Evolutionary conservation across 1,140 invertebrate genomes (phyloP).

Genomic region (Telenomus remus): DNA sequence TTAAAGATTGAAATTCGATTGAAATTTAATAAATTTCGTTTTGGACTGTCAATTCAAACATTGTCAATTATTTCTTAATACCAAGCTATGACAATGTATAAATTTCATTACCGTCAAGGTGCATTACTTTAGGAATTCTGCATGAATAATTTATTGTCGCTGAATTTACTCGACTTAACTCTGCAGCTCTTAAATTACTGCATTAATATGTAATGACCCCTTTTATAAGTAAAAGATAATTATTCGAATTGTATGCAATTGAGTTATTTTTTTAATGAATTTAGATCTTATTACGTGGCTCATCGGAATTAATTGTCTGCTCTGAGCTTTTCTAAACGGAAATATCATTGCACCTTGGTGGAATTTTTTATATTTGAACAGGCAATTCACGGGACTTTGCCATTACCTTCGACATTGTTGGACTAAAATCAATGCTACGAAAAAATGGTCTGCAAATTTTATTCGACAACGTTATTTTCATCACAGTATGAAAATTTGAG

Average conservation of each 20-base stretch:
- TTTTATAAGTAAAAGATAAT: background rate
- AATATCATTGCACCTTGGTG: too few relatives aligned
- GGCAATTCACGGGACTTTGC: too few relatives aligned
- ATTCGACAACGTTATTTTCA: too few relatives aligned
- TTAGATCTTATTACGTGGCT: background rate
- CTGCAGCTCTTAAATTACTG: constrained; percentile 6
- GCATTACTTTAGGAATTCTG: constrained; percentile 8
- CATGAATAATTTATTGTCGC: constrained; percentile 35
- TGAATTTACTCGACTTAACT: constrained; percentile 23
- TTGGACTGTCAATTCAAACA: background rate
- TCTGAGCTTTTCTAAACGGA: too few relatives aligned
- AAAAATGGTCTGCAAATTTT: too few relatives aligned
- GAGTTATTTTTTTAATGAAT: background rate
- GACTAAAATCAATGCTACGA: too few relatives aligned
- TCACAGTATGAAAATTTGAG: too few relatives aligned
- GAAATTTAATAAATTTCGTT: background rate
- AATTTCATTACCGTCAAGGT: constrained; percentile 28
- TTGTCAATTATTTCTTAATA: constrained; percentile 32
- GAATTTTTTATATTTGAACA: too few relatives aligned
- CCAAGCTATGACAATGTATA: constrained; percentile 24
- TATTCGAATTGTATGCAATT: background rate
- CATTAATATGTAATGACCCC: constrained; percentile 11
- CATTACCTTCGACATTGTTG: too few relatives aligned
- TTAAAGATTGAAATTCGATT: background rate
- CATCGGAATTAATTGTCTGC: background rate